These are phyloP conservation scores for Eupithecia subfuscata DNA, from an alignment of 2,888 invertebrate genomes.

Conservation along the genomic window DNA sequence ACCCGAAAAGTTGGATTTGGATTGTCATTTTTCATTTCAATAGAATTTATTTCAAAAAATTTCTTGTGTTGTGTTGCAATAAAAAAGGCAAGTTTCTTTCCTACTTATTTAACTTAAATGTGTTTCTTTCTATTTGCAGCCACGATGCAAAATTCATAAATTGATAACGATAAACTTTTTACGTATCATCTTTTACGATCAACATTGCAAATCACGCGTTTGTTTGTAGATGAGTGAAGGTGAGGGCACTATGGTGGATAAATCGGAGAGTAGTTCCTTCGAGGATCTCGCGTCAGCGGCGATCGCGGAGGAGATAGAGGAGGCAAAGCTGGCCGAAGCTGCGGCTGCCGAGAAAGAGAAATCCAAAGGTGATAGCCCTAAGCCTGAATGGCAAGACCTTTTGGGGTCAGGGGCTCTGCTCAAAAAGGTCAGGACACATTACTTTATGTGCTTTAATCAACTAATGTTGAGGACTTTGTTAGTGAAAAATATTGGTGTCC, in stretches of 20 bases:
- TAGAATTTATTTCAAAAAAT: conserved; percentile 35
- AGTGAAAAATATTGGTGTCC: neutral
- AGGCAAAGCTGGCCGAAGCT: conserved; percentile 74
- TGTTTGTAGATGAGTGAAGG: conserved; percentile 78
- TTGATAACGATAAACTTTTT: conserved; percentile 52
- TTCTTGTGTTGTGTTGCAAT: conserved; percentile 11
- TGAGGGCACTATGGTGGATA: conserved; percentile 78
- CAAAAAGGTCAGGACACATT: conserved; percentile 73
- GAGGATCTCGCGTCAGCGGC: conserved; percentile 85
- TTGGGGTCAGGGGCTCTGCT: conserved; percentile 90
- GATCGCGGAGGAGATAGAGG: conserved; percentile 80
- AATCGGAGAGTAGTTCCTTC: conserved; percentile 87
- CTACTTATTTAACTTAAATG: neutral
- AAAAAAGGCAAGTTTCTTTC: neutral
- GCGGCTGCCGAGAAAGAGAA: conserved; percentile 65
- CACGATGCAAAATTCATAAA: conserved; percentile 1
- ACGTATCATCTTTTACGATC: conserved; percentile 57
- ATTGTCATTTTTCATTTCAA: conserved; percentile 63
- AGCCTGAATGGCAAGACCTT: conserved; percentile 88
- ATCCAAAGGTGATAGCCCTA: conserved; percentile 52
- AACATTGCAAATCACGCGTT: conserved; percentile 55
- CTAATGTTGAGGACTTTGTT: neutral
- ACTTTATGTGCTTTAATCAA: neutral
- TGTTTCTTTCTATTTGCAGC: conserved; percentile 28
- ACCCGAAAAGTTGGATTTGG: conserved; percentile 68